Conservation (phyloP, 2,797 vertebrate genomes). For the Clarias laeviceps region DNA sequence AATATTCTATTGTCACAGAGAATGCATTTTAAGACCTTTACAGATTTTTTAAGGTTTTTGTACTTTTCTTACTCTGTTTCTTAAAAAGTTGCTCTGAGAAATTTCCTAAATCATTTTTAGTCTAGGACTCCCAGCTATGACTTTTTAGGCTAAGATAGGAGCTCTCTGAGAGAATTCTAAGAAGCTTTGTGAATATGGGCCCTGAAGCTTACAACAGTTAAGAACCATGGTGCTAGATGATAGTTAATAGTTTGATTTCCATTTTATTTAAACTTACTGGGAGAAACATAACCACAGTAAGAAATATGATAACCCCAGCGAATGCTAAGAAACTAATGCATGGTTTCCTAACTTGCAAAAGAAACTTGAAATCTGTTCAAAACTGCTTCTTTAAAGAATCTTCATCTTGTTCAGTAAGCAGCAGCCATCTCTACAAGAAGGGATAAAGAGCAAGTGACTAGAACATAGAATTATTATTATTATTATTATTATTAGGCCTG, state of each 20-base stretch:
- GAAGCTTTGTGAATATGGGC: too few relatives aligned
- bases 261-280: neutral
- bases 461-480: neutral
- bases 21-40: too few relatives aligned
- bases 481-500: neutral
- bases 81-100: too few relatives aligned
- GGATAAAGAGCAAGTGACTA: neutral
- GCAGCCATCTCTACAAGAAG: neutral
- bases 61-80: too few relatives aligned
- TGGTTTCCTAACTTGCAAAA: neutral
- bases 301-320: neutral
- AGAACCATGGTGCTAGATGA: neutral
- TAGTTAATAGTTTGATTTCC: neutral
- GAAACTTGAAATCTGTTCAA: neutral
- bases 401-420: neutral
- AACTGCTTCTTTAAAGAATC: neutral
- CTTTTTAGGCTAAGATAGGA: too few relatives aligned
- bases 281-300: neutral
- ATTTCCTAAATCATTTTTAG: too few relatives aligned
- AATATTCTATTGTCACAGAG: too few relatives aligned
- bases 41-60: too few relatives aligned
- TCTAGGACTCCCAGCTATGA: too few relatives aligned
- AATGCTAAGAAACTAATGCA: neutral
- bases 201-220: neutral
- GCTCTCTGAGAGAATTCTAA: too few relatives aligned